These are phyloP conservation scores for Phrynocephalus forsythii DNA, from an alignment of 2,797 vertebrate genomes.

Conservation along the genomic window DNA sequence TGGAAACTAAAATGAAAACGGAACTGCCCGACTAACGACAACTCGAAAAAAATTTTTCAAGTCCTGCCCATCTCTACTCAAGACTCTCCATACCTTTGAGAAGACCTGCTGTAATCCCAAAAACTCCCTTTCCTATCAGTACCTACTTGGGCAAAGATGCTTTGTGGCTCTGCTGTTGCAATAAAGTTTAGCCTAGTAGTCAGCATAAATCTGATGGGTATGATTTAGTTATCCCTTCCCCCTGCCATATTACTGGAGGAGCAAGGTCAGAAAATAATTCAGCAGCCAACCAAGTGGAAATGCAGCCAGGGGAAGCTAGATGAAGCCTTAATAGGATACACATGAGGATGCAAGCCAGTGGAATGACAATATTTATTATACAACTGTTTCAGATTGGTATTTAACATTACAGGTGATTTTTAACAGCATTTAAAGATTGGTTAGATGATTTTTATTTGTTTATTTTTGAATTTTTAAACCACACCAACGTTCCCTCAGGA, in stretches of 20 bases:
- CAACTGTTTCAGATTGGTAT: background rate
- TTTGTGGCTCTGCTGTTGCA: background rate
- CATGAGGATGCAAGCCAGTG: too few relatives aligned
- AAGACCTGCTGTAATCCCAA: background rate
- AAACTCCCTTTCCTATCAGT: too few relatives aligned
- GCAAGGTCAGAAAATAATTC: background rate
- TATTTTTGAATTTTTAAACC: too few relatives aligned
- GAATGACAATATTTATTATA: background rate
- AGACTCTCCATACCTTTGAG: background rate
- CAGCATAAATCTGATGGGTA: background rate
- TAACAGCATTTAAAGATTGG: background rate
- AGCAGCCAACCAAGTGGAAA: background rate
- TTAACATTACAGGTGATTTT: background rate
- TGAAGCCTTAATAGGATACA: background rate
- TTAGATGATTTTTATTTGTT: too few relatives aligned
- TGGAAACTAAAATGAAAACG: too few relatives aligned
- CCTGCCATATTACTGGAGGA: background rate
- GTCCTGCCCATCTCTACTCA: too few relatives aligned
- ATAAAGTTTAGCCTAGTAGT: background rate
- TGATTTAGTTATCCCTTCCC: background rate
- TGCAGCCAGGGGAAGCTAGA: background rate
- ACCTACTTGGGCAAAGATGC: background rate
- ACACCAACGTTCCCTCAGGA: too few relatives aligned
- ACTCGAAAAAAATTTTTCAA: too few relatives aligned
- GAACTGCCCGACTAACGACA: too few relatives aligned